Base-by-base conservation (phyloP, 2,888 invertebrate genomes). In the Hesperia comma region DNA sequence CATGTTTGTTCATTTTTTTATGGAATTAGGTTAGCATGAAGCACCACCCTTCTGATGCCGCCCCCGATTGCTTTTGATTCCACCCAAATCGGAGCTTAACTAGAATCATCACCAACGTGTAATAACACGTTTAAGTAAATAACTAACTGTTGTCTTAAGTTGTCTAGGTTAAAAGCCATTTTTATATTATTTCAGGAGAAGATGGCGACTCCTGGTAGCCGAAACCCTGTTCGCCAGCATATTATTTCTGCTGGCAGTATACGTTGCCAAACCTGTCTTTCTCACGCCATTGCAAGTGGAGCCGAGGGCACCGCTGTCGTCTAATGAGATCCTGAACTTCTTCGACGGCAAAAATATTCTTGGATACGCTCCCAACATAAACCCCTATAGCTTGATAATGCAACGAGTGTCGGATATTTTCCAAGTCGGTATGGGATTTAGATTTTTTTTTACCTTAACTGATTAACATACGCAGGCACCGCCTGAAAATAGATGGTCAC, bases 231-330 rank as follows among this genome's bases (percentile, higher is more conserved):
- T 89, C 33, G 85, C 83, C 0, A 72, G 72, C 0, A 0, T 79
- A 0, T 66, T 87, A 5, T 84, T 85, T 68, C 46, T 84, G 0
- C 2, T 74, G 0, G 80, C 88, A 0, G 77, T 87, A 12, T 76
- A 79, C 17, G 78, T 81, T 17, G 85, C 90, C 0, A 84, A 80
- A 71, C 90, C 90, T 0, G 87, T 90, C 43, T 91, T 91, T 75
- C 76, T 91, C 46, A 87, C 81, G 0, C 85, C 88, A 0, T 69
- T 90, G n/a, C 76, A 83, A 67, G 79, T 79, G 0, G 77, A 82
- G 5, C 86, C 87, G 0, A 77, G 79, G 7, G 75, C 80, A 0
- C 85, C 87, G 0, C 70, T 88, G 0, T 58, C 76, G 0, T 74
- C 79, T 0, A 6, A 61, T 0, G 81, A 83, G 7, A 74, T 91